Conservation (phyloP, 92 coral and sea anemone species). For the Palythoa grandis region DNA sequence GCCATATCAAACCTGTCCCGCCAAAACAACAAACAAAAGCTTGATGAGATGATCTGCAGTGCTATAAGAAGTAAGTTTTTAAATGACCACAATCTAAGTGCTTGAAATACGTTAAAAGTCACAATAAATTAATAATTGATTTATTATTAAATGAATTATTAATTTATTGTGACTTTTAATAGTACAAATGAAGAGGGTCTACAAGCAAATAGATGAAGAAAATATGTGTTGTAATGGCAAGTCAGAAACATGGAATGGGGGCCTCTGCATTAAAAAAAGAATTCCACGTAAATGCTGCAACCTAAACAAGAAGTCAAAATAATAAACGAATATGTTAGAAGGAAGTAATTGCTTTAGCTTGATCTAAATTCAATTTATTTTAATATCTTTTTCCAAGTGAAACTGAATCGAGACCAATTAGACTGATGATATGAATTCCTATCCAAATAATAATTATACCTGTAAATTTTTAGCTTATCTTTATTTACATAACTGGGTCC, state of each 20-base stretch:
- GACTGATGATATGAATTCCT: not conserved
- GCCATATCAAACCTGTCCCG: not conserved
- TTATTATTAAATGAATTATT: not conserved
- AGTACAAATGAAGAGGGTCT: not conserved
- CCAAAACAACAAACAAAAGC: not conserved
- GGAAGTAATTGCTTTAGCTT: not conserved
- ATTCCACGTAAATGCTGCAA: not conserved
- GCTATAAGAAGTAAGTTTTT: not conserved
- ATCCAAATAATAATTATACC: conserved; percentile 6
- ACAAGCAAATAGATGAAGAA: not conserved
- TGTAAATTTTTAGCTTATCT: conserved; percentile 5
- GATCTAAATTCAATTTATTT: not conserved
- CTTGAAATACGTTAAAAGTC: conserved; percentile 1
- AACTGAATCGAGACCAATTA: not conserved
- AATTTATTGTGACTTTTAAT: not conserved
- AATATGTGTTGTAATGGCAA: not conserved
- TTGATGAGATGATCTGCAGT: not conserved
- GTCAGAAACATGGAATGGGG: not conserved
- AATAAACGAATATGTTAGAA: not conserved
- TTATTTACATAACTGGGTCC: conserved; percentile 12
- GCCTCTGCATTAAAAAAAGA: not conserved
- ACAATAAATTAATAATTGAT: too few species aligned
- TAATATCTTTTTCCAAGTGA: not conserved
- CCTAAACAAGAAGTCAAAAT: not conserved
- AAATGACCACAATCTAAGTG: not conserved